These are phyloP conservation scores for Chrysogorgia sp. DNA, from an alignment of 92 coral and sea anemone species.

Conservation along the genomic window DNA sequence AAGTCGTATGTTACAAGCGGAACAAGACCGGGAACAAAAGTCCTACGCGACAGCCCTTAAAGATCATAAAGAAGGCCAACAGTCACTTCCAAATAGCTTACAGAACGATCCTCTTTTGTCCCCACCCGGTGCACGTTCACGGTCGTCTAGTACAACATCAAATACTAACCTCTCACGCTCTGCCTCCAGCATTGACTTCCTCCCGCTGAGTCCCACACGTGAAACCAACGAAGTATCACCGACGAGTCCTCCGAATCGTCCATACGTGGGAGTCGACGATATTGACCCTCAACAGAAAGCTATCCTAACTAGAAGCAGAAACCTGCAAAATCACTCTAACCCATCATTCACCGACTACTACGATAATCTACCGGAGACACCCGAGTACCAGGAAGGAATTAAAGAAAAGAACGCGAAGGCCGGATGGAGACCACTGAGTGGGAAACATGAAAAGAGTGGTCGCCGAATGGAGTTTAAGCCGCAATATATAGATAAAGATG, in stretches of 20 bases:
- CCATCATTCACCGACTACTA: conserved; percentile 55
- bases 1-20: conserved; percentile 23
- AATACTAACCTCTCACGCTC: conserved; percentile 36
- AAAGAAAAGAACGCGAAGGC: conserved; percentile 64
- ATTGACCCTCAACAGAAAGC: conserved; percentile 40
- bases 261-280: conserved; percentile 30
- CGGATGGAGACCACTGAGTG: conserved; percentile 90
- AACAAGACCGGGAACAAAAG: conserved; percentile 71
- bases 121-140: conserved; percentile 32
- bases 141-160: conserved; percentile 39
- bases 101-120: conserved; percentile 18
- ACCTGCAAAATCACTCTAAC: not conserved
- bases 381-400: conserved; percentile 80
- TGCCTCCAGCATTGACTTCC: conserved; percentile 33
- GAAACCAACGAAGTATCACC: conserved; percentile 4
- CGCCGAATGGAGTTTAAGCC: conserved; percentile 90
- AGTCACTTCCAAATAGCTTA: conserved; percentile 38
- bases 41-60: conserved; percentile 92
- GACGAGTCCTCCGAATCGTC: conserved; percentile 33
- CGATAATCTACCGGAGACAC: conserved; percentile 79
- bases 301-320: not conserved
- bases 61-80: conserved; percentile 52
- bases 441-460: conserved; percentile 80
- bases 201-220: conserved; percentile 40
- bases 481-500: conserved; percentile 85